These are phyloP conservation scores for Drosophila rellima DNA, from an alignment of 2,888 invertebrate genomes.

Conservation along the genomic window DNA sequence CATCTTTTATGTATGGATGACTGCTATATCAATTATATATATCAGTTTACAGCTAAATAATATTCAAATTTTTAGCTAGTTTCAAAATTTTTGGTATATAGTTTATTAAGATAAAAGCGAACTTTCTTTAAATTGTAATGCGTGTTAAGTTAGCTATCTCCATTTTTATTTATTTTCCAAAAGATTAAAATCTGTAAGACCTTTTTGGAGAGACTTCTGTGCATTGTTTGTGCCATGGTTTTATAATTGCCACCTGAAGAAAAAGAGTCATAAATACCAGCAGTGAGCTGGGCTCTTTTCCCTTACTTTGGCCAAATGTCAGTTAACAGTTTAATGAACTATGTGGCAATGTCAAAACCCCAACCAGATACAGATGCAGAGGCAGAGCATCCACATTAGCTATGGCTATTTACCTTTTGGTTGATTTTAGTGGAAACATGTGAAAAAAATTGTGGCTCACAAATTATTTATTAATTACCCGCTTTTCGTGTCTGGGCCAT, in stretches of 20 bases:
- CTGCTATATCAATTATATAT: too few relatives aligned
- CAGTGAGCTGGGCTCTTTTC: slow-evolving; percentile 2
- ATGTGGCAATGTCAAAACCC: slow-evolving; percentile 16
- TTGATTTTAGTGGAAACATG: slow-evolving; percentile 62
- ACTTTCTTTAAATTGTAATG: not conserved
- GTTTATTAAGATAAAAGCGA: too few relatives aligned
- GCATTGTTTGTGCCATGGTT: slow-evolving; percentile 31
- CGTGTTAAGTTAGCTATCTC: not conserved
- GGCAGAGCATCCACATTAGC: slow-evolving; percentile 45
- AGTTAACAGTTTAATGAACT: slow-evolving; percentile 70
- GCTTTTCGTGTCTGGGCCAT: slow-evolving; percentile 21
- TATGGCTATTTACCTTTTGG: slow-evolving; percentile 67
- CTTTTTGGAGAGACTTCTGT: slow-evolving; percentile 29
- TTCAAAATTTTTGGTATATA: not conserved
- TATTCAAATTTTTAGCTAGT: not conserved
- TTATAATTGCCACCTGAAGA: slow-evolving; percentile 33
- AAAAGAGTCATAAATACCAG: slow-evolving; percentile 53
- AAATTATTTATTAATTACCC: slow-evolving; percentile 80
- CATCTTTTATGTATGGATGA: too few relatives aligned
- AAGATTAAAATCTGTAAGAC: not conserved
- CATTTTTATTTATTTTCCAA: not conserved
- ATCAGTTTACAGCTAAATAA: too few relatives aligned
- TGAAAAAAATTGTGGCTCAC: slow-evolving; percentile 60
- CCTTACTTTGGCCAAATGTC: slow-evolving; percentile 14
- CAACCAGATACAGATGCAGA: slow-evolving; percentile 3